Base-by-base conservation (phyloP, 2,888 invertebrate species). In the Hemistola chrysoprasaria region DNA sequence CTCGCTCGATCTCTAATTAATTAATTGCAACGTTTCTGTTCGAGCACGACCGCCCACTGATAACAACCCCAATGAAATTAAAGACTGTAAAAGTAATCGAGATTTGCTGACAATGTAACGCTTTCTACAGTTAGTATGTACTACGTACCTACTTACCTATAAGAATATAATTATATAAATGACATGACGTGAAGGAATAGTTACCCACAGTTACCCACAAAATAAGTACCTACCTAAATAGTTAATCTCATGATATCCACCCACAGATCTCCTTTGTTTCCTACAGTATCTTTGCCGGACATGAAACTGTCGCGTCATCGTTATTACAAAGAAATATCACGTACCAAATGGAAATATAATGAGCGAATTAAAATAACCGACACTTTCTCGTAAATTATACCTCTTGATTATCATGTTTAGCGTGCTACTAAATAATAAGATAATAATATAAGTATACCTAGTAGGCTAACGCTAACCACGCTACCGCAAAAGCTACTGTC, bases 301-400 rank as follows among this genome's bases (percentile, higher is more conserved):
- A 45, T 40, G 33, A 46, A 39, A 47, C 22, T 9, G 35, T 40
- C 31, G 24, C 28, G 11, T 46, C 45, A 40, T 34, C 24, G 36
- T 39, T 47, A 51, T 54, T 45, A 45, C 40, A 49, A 45, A 43
- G 49, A 45, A 38, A 54, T 49, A 50, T 49, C 49, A 42, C 41
- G 39, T 22, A 40, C 41, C 40, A 47, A 51, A 54, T 54, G 47
- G 47, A 40, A 38, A 51, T 40, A 49, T 54, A 54, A 54, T 54
- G 49, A 49, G 40, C 34, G 40, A 11, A 24, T 42, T 34, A 33
- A 45, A 45, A 48, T 48, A 35, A 36, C 44, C 26, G 31, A 31
- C 39, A 53, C 54, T 57, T 57, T 57, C 56, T 49, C 52, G 11
- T 39, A 45, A 47, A 44, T 37, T 40, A 8, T 23, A 16, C 29